Conservation (phyloP, 2,113 vertebrate genomes). For the Alligator sinensis region DNA sequence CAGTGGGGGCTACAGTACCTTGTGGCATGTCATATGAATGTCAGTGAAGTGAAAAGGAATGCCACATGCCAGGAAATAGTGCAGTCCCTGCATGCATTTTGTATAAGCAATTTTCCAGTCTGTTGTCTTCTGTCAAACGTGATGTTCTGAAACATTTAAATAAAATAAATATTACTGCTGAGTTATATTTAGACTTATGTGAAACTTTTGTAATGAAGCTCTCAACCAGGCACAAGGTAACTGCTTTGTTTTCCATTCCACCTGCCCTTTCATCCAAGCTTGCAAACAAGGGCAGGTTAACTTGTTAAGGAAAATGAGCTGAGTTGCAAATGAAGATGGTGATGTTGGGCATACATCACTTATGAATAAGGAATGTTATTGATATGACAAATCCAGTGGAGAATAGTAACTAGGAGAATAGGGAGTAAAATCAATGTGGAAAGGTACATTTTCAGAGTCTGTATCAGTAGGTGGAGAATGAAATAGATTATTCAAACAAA, state of each 20-base stretch:
- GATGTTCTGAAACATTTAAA: constrained; percentile 77
- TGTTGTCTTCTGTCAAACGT: constrained; percentile 75
- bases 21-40: background rate
- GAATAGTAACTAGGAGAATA: background rate
- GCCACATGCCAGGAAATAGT: constrained; percentile 62
- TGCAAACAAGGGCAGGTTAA: background rate
- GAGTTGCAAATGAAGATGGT: background rate
- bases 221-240: constrained; percentile 52
- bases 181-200: constrained; percentile 65
- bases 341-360: background rate
- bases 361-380: background rate
- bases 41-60: constrained; percentile 41
- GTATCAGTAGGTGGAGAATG: background rate
- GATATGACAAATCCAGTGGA: background rate
- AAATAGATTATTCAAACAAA: background rate
- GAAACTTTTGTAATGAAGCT: constrained; percentile 62
- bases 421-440: background rate
- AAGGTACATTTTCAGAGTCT: background rate
- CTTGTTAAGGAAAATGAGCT: background rate
- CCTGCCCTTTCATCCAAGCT: background rate
- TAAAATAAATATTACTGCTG: constrained; percentile 73
- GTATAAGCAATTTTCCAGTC: constrained; percentile 76
- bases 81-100: constrained; percentile 69
- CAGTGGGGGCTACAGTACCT: background rate
- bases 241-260: constrained; percentile 11